Percentiles rank a stretch among this genome's conserved stretches.
These are phyloP conservation scores for Lycophotia porphyrea DNA, from an alignment of 2,888 invertebrate species.

Conservation along the genomic window DNA sequence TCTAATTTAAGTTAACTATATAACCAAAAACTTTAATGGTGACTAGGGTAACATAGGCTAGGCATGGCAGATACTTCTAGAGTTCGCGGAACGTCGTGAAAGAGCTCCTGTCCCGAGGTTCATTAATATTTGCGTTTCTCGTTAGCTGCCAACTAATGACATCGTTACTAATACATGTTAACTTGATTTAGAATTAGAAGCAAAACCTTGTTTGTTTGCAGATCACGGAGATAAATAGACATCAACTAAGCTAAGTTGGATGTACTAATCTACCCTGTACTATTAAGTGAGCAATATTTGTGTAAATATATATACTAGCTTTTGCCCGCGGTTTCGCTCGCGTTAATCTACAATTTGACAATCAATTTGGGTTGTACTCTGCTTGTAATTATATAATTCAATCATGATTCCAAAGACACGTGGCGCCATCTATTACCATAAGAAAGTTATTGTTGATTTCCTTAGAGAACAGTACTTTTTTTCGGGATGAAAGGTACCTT, in stretches of 20 bases:
- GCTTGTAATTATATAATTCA: no score
- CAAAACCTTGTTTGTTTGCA: constrained; percentile 36
- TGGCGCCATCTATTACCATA: no score
- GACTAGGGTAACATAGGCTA: constrained; percentile 1
- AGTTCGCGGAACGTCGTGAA: constrained; percentile 26
- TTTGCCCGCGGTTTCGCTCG: no score
- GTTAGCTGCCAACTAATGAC: constrained; percentile 71
- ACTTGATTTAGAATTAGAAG: constrained; percentile 67
- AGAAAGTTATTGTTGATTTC: no score
- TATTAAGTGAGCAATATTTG: background rate
- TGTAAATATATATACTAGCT: no score
- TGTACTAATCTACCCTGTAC: background rate
- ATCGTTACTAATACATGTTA: constrained; percentile 67
- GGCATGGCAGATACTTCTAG: background rate
- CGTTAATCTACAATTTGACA: no score
- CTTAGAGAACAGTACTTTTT: no score
- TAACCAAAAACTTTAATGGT: constrained; percentile 1
- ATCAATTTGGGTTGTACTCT: no score
- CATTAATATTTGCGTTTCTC: constrained; percentile 71
- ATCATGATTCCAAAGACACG: no score
- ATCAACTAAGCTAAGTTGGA: background rate
- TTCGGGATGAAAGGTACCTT: no score
- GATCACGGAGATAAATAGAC: constrained; percentile 21
- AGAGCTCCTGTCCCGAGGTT: constrained; percentile 55
- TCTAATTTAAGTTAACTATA: background rate